A percentile compares a stretch with the other conserved stretches of the same genome.
These are phyloP conservation scores for Scarus forsteni DNA, from an alignment of 2,797 vertebrate genomes.

Conservation along the genomic window DNA sequence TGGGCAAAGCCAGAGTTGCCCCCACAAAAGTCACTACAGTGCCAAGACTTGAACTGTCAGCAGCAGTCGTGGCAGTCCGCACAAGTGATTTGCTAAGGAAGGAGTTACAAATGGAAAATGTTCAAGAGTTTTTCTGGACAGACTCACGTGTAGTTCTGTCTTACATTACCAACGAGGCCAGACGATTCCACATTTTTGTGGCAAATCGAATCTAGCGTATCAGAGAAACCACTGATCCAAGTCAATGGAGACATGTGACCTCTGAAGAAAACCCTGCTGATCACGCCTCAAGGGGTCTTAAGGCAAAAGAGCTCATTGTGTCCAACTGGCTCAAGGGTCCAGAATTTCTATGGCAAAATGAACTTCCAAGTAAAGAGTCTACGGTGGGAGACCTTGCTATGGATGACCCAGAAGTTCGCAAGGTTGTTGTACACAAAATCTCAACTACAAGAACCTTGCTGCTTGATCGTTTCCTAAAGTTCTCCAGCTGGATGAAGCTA, in stretches of 20 bases:
- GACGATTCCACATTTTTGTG: conserved; percentile 31
- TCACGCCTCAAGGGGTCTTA: no score
- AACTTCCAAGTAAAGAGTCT: background rate
- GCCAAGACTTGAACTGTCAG: conserved; percentile 11
- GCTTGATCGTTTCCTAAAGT: background rate
- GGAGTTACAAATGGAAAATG: conserved; percentile 22
- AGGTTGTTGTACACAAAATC: background rate
- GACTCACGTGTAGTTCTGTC: background rate
- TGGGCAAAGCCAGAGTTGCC: conserved; percentile 12
- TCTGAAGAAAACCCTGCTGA: no score
- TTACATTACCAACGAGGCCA: conserved; percentile 5
- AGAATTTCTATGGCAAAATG: background rate
- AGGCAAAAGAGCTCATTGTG: background rate
- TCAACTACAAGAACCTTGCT: background rate
- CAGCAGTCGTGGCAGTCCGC: conserved; percentile 9
- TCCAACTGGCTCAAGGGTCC: background rate
- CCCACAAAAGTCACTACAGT: conserved; percentile 14
- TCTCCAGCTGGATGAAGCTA: background rate
- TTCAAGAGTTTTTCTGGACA: background rate
- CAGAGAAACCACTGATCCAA: conserved; percentile 27
- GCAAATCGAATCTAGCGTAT: conserved; percentile 13
- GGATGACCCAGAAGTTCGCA: background rate
- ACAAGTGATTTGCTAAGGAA: conserved; percentile 20
- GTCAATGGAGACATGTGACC: no score
- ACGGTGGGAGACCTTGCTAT: background rate